Conservation (phyloP, 2,888 invertebrate species). For the Thecocarcelia acutangulata region DNA sequence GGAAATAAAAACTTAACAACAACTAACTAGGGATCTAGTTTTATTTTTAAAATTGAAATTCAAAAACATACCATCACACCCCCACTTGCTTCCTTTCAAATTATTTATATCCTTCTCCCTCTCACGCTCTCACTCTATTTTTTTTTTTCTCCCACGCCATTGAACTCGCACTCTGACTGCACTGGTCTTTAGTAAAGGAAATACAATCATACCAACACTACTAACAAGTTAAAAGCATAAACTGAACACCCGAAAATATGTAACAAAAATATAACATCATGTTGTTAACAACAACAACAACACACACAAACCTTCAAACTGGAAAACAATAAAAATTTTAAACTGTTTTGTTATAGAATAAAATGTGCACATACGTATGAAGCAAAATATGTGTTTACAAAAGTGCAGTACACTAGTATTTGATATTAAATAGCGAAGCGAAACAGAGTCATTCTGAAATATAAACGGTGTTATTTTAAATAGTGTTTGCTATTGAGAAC, state of each 20-base stretch:
- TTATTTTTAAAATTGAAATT: slow-evolving; percentile 40
- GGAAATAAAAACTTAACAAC: not conserved
- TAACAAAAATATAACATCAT: slow-evolving; percentile 15
- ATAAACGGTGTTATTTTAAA: too few species aligned
- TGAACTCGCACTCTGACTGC: too few species aligned
- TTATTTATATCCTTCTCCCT: not conserved
- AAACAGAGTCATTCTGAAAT: too few species aligned
- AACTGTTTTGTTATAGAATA: slow-evolving; percentile 15
- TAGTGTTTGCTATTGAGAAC: too few species aligned
- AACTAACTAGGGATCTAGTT: slow-evolving; percentile 23
- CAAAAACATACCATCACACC: slow-evolving; percentile 12
- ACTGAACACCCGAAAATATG: not conserved
- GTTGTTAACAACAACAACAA: too few species aligned
- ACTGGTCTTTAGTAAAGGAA: not conserved
- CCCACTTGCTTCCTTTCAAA: not conserved
- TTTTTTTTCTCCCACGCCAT: not conserved
- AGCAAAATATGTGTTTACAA: not conserved
- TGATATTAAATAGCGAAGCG: not conserved
- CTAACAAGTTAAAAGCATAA: slow-evolving; percentile 23
- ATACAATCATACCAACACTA: slow-evolving; percentile 3
- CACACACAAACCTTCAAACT: slow-evolving; percentile 27
- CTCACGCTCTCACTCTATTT: not conserved
- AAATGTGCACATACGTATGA: not conserved
- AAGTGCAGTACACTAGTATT: not conserved
- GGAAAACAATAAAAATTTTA: slow-evolving; percentile 34